Evolutionary conservation across 2,888 invertebrate genomes (phyloP).

Genomic region (Coremacera marginata): DNA sequence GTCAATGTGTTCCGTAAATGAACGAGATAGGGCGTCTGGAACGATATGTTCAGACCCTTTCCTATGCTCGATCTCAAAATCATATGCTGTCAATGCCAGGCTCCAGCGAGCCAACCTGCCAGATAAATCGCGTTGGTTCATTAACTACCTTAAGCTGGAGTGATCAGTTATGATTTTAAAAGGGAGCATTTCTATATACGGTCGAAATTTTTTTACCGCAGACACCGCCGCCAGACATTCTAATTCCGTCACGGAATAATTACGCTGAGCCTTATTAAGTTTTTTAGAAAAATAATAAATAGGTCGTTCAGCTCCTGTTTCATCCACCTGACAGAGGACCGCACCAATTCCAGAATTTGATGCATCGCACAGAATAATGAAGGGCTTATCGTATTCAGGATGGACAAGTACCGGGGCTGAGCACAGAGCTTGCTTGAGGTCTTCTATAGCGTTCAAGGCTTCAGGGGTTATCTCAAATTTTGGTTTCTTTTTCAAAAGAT

Average conservation of each 20-base stretch:
- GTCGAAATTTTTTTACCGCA: constrained; percentile 25
- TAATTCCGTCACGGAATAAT: constrained; percentile 19
- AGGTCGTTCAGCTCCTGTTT: constrained; percentile 5
- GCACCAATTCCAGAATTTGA: constrained; percentile 24
- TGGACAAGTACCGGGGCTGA: constrained; percentile 30
- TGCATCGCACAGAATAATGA: constrained; percentile 20
- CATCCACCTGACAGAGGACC: constrained; percentile 1
- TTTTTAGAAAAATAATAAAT: constrained; percentile 26
- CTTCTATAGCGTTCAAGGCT: not conserved
- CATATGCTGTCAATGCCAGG: not conserved
- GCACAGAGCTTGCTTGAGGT: not conserved
- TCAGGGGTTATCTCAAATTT: no score
- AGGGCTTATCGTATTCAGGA: constrained; percentile 30
- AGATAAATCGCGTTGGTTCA: constrained; percentile 4
- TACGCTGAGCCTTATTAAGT: constrained; percentile 31
- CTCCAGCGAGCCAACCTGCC: constrained; percentile 26
- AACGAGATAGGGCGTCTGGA: constrained; percentile 11
- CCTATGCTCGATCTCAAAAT: constrained; percentile 18
- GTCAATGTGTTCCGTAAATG: not conserved
- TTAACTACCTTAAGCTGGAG: constrained; percentile 48
- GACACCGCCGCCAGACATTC: constrained; percentile 16
- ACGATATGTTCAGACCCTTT: constrained; percentile 44
- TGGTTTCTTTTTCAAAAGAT: no score
- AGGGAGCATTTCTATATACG: constrained; percentile 12
- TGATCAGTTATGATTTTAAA: constrained; percentile 6